Conservation (phyloP, 1,140 invertebrate species). For the Spodoptera litura region DNA sequence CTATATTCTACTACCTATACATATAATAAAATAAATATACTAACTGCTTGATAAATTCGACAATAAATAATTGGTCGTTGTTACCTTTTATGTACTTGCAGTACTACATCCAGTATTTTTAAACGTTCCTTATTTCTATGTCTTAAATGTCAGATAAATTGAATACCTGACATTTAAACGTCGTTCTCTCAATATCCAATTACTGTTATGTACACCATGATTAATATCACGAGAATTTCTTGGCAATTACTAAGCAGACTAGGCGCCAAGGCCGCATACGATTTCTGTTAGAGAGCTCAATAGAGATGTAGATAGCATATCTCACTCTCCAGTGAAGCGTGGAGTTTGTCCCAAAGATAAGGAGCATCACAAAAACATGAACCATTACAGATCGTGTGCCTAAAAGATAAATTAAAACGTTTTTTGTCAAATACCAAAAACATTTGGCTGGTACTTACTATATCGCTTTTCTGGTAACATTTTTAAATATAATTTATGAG, state of each 20-base stretch:
- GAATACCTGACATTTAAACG: slow-evolving; percentile 36
- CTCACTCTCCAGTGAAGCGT: slow-evolving; percentile 49
- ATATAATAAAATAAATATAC: too few species aligned
- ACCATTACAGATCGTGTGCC: slow-evolving; percentile 51
- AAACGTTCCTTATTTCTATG: too few species aligned
- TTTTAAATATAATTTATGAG: slow-evolving; percentile 30
- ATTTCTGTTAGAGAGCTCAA: slow-evolving; percentile 54
- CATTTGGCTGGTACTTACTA: slow-evolving; percentile 6
- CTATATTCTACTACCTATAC: too few species aligned
- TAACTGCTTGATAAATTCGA: too few species aligned
- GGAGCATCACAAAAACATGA: slow-evolving; percentile 56
- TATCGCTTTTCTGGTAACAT: slow-evolving; percentile 22
- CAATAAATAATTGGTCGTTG: too few species aligned
- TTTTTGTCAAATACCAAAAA: slow-evolving; percentile 47
- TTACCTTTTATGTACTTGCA: too few species aligned
- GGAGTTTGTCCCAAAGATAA: slow-evolving; percentile 53
- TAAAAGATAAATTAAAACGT: slow-evolving; percentile 48
- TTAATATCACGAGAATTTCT: slow-evolving; percentile 28
- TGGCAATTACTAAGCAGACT: slow-evolving; percentile 12
- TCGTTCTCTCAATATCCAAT: slow-evolving; percentile 1
- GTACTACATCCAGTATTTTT: too few species aligned
- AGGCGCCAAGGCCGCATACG: slow-evolving; percentile 43
- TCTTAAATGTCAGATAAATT: slow-evolving; percentile 16
- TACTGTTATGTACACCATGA: slow-evolving; percentile 1
- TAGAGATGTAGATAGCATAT: slow-evolving; percentile 60